Evolutionary conservation across 2,113 vertebrate species (phyloP).

Genomic region (Hydropotes inermis): DNA sequence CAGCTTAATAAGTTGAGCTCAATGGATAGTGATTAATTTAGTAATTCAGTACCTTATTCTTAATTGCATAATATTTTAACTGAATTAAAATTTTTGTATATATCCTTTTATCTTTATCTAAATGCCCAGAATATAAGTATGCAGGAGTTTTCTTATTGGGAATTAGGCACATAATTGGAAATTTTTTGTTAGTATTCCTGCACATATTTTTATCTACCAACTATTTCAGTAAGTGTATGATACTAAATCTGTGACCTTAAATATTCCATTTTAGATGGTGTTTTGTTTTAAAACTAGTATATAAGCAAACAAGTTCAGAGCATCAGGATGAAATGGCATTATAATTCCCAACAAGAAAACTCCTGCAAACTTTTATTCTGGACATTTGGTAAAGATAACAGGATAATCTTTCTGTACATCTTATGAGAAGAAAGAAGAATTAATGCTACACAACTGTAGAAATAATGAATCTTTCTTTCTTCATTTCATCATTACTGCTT

Average conservation of each 20-base stretch:
- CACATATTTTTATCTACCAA: neutral
- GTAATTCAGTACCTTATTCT: neutral
- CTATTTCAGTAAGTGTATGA: neutral
- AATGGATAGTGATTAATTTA: neutral
- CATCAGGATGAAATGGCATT: neutral
- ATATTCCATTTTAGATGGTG: neutral
- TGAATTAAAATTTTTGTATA: neutral
- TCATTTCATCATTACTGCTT: neutral
- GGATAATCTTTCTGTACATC: neutral
- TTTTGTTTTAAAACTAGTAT: neutral
- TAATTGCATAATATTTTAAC: neutral
- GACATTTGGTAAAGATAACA: neutral
- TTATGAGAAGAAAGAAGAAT: neutral
- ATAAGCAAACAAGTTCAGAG: neutral
- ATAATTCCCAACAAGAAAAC: neutral
- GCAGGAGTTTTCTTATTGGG: neutral
- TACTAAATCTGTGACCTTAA: neutral
- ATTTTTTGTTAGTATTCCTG: neutral
- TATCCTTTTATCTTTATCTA: neutral
- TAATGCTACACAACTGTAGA: neutral
- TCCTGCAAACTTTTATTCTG: neutral
- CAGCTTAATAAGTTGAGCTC: neutral
- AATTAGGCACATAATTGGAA: neutral
- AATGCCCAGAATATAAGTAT: neutral
- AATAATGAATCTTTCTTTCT: neutral